A percentile compares a stretch with the other conserved stretches of the same genome.
Conservation (phyloP, 2,888 invertebrate genomes). For the Drosophila villosipedis region DNA sequence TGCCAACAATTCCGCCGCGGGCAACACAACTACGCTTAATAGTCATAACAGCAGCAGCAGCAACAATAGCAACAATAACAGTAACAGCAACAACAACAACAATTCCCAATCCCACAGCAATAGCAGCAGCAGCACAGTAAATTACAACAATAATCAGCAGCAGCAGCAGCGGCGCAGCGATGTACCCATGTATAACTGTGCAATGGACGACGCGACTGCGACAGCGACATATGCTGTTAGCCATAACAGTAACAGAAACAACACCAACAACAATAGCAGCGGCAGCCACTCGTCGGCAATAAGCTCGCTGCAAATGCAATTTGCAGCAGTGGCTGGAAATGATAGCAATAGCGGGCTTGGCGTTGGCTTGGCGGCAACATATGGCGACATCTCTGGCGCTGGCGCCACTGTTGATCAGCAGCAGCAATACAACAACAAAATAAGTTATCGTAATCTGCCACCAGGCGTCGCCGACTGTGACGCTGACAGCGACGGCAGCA, state of each 20-base stretch:
- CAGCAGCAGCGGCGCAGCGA: slow-evolving; percentile 80
- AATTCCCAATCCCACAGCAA: slow-evolving; percentile 35
- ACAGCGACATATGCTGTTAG: slow-evolving; percentile 45
- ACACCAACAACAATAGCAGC: slow-evolving; percentile 12
- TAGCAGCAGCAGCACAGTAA: slow-evolving; percentile 31
- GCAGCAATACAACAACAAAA: slow-evolving; percentile 34
- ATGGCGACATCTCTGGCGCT: slow-evolving; percentile 69
- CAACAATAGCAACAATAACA: slow-evolving; percentile 37
- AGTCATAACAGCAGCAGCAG: slow-evolving; percentile 61
- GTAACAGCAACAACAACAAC: slow-evolving; percentile 21
- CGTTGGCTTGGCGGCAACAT: slow-evolving; percentile 45
- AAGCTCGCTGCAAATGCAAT: slow-evolving; percentile 67
- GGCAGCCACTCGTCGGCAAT: slow-evolving; percentile 59
- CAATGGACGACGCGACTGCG: slow-evolving; percentile 74
- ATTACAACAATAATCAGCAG: slow-evolving; percentile 45
- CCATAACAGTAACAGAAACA: slow-evolving; percentile 35
- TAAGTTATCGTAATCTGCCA: slow-evolving; percentile 47
- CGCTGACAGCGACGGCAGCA: slow-evolving; percentile 67
- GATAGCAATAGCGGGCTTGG: slow-evolving; percentile 43
- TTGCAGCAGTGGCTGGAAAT: slow-evolving; percentile 64
- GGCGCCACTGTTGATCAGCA: slow-evolving; percentile 70
- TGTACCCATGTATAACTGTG: slow-evolving; percentile 84
- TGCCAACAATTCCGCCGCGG: slow-evolving; percentile 44
- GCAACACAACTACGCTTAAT: slow-evolving; percentile 65
- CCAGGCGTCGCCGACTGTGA: slow-evolving; percentile 58